These are phyloP conservation scores for Triplophysa siluroides DNA, from an alignment of 2,113 vertebrate genomes.

Conservation along the genomic window DNA sequence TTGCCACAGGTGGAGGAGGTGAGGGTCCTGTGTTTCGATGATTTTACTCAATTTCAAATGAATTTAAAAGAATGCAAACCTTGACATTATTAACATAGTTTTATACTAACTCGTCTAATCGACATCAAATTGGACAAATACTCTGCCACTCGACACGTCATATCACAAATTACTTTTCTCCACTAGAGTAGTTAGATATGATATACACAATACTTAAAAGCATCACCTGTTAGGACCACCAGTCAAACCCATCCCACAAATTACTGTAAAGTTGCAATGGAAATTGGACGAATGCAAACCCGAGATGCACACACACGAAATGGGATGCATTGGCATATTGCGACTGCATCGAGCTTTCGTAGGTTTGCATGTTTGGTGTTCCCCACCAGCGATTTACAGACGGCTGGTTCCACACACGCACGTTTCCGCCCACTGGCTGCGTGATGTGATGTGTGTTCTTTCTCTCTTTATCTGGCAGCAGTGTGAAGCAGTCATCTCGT, in stretches of 20 bases:
- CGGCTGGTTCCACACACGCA: neutral
- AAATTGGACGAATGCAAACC: no score
- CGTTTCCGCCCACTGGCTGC: neutral
- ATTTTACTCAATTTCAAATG: no score
- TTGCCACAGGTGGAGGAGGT: neutral
- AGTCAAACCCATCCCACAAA: no score
- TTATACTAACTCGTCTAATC: constrained; percentile 6
- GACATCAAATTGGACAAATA: constrained; percentile 4
- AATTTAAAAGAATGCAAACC: no score
- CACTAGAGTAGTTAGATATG: no score
- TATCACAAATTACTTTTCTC: neutral
- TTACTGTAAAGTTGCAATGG: no score
- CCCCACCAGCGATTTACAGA: neutral
- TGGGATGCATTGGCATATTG: neutral
- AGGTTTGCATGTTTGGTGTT: constrained; percentile 3
- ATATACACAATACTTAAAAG: neutral
- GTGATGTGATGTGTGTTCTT: neutral
- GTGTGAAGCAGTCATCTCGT: constrained; percentile 22
- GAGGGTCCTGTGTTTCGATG: no score
- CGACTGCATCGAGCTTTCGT: constrained; percentile 3
- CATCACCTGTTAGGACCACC: no score
- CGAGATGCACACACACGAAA: no score
- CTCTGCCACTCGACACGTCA: constrained; percentile 15
- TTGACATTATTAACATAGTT: neutral
- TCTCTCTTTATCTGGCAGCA: constrained; percentile 36